Evolutionary conservation across 2,888 invertebrate genomes (phyloP).

Genomic region (Deilephila porcellus): DNA sequence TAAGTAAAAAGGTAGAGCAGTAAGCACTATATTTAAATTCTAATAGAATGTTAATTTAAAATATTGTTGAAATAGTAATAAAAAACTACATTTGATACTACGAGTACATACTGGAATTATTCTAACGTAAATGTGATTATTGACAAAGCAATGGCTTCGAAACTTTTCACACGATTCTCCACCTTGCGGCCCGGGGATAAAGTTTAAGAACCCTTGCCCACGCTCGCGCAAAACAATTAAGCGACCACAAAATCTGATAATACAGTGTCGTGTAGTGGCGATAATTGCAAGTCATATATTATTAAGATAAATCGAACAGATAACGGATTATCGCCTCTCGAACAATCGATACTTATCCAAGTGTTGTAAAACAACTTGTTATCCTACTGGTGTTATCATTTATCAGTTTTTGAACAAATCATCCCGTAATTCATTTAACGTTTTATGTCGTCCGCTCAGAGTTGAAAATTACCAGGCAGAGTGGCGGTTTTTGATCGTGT

Average conservation of each 20-base stretch:
- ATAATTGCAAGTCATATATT: constrained; percentile 41
- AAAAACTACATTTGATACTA: no score
- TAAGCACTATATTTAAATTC: no score
- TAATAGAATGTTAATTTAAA: no score
- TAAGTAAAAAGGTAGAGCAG: no score
- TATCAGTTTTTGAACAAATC: constrained; percentile 34
- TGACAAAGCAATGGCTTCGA: no score
- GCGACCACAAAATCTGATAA: constrained; percentile 23
- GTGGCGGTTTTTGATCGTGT: constrained; percentile 7
- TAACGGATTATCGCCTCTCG: constrained; percentile 49
- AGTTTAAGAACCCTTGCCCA: not conserved
- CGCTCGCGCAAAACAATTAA: constrained; percentile 23
- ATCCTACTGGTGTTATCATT: constrained; percentile 40
- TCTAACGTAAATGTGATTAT: no score
- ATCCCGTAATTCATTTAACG: constrained; percentile 28
- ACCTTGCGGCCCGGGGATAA: not conserved
- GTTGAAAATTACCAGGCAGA: constrained; percentile 24
- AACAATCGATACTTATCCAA: constrained; percentile 53
- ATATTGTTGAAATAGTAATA: no score
- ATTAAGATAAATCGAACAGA: constrained; percentile 44
- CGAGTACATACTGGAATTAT: no score
- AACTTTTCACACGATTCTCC: not conserved
- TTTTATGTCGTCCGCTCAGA: constrained; percentile 23
- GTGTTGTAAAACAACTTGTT: constrained; percentile 53
- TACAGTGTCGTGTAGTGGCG: constrained; percentile 40